Evolutionary conservation across 2,888 invertebrate species (phyloP).

Genomic region (Hydroisotoma schaefferi): DNA sequence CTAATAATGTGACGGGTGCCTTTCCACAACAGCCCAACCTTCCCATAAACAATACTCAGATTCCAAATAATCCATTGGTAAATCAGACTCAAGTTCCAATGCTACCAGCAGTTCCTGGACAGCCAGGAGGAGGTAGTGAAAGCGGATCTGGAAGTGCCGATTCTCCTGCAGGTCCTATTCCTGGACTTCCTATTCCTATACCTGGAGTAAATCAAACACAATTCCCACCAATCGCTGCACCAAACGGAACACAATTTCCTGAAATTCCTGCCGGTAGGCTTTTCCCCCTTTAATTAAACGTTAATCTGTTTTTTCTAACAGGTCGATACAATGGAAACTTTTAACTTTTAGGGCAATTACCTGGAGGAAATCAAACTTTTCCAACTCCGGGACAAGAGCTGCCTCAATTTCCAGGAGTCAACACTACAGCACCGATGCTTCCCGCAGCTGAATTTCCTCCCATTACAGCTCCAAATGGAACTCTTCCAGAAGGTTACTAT

Average conservation of each 20-base stretch:
- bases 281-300: neutral
- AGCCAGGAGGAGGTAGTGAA: constrained; percentile 1
- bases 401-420: neutral
- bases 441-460: neutral
- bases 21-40: neutral
- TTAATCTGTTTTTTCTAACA: neutral
- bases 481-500: neutral
- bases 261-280: neutral
- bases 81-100: neutral
- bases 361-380: constrained; percentile 10
- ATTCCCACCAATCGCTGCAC: constrained; percentile 6
- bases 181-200: constrained; percentile 9
- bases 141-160: constrained; percentile 7
- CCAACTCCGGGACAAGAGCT: neutral
- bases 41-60: too few relatives aligned
- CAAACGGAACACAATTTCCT: constrained; percentile 14
- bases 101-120: constrained; percentile 11
- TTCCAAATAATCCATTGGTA: neutral
- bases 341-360: constrained; percentile 1
- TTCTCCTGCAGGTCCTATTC: constrained; percentile 10
- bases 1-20: neutral
- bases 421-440: constrained; percentile 2
- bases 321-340: too few relatives aligned
- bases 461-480: constrained; percentile 8
- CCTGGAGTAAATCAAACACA: constrained; percentile 13